Base-by-base conservation (phyloP, 2,888 invertebrate species). In the Tipula lateralis region DNA sequence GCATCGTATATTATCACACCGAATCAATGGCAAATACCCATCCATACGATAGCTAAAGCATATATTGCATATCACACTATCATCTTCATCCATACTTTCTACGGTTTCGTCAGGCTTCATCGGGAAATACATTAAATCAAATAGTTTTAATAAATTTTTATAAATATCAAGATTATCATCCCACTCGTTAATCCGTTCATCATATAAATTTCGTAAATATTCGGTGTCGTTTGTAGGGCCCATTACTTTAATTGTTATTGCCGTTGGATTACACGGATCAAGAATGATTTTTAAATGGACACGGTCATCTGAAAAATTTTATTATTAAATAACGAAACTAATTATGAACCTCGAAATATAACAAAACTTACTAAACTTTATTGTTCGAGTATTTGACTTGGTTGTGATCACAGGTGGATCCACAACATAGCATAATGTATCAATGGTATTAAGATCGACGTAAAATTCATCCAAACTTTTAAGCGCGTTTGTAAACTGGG, bases 101-200 rank as follows among this genome's bases (percentile, higher is more conserved):
- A 82, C 24, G 5, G n/a, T 50, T 50, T 16, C 44, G 16, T 50
- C 16, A 32, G 66, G 9, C 9, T 87, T 87, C 89, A 89, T 89
- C 5, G 90, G 90, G 85, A 90, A 90, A 85, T 88, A 90, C 83
- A 89, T 89, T 82, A 90, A 86, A 85, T 89, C 89, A 66, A 90
- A 90, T 2, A 89, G 89, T 24, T 89, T 88, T 83, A 90, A 85
- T n/a, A 90, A 87, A 86, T 90, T 90, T 85, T 88, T 88, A 85
- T 90, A 89, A 36, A 89, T 88, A 86, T 90, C 89, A 83, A 89
- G 84, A 19, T 90, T 89, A 0, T 86, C 34, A 85, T 89, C 89
- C 90, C 90, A 90, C 81, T 87, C 87, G 29, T 87, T 86, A 2
- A 89, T 86, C 0, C 89, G 89, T 7, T 89, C 88, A 84, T 88